Evolutionary conservation across 2,888 invertebrate species (phyloP).

Genomic region (Dolomedes plantarius): DNA sequence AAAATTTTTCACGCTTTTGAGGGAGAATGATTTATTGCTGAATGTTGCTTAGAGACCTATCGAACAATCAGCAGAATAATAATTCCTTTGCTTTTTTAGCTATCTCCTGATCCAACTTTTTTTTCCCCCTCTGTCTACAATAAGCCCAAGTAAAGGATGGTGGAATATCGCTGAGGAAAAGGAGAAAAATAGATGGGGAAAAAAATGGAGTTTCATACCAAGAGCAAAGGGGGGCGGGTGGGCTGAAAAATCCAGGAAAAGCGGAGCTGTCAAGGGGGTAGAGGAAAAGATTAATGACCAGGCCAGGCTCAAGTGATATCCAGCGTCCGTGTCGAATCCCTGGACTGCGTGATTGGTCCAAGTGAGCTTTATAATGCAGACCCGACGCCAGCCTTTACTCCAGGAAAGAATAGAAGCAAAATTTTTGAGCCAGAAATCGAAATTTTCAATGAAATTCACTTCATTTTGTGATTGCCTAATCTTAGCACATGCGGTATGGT

Average conservation of each 20-base stretch:
- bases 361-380: not conserved
- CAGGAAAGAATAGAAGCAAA: too few species aligned
- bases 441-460: too few species aligned
- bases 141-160: conserved; percentile 18
- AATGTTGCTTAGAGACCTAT: not conserved
- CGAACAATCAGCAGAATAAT: conserved; percentile 13
- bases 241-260: conserved; percentile 21
- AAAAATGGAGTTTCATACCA: conserved; percentile 19
- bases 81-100: not conserved
- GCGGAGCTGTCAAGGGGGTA: conserved; percentile 54
- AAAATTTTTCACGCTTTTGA: too few species aligned
- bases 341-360: not conserved
- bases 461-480: too few species aligned
- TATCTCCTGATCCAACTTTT: not conserved
- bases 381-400: not conserved
- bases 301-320: conserved; percentile 59
- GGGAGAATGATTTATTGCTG: not conserved
- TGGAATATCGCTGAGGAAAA: conserved; percentile 12
- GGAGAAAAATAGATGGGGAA: not conserved
- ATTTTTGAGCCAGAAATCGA: too few species aligned
- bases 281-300: conserved; percentile 35
- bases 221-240: not conserved
- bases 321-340: conserved; percentile 15
- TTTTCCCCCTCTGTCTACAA: not conserved
- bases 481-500: too few species aligned